Conservation (phyloP, 2,797 vertebrate species). For the Sebastes itinus region DNA sequence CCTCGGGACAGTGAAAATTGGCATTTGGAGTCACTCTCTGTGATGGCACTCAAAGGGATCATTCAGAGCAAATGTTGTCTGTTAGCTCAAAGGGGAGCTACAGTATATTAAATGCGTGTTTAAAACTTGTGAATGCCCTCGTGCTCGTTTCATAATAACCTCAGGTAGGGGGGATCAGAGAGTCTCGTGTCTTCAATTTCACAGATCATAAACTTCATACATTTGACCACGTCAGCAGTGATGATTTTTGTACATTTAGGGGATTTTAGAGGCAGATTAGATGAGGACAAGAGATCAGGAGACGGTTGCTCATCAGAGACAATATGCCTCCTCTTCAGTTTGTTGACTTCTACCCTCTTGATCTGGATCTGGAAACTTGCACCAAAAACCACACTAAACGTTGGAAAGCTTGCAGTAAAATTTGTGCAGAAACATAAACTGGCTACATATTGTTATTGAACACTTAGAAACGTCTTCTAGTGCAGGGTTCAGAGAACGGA, state of each 20-base stretch:
- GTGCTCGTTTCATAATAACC: background rate
- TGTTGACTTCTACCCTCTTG: background rate
- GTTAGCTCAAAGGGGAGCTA: background rate
- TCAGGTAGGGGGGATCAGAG: conserved; percentile 28
- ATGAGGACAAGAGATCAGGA: conserved; percentile 17
- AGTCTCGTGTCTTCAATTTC: conserved; percentile 7
- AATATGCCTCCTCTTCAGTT: background rate
- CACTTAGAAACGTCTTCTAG: background rate
- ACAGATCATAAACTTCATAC: background rate
- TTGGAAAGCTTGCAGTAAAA: background rate
- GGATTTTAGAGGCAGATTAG: background rate
- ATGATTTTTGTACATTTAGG: background rate
- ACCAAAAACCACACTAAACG: background rate
- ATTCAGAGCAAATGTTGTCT: conserved; percentile 11
- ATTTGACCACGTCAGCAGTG: conserved; percentile 29
- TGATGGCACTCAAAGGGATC: conserved; percentile 14
- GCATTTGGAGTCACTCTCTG: conserved; percentile 8
- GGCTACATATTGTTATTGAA: background rate
- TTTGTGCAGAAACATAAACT: background rate
- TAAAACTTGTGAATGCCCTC: background rate
- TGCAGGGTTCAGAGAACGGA: conserved; percentile 3
- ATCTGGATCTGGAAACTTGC: background rate
- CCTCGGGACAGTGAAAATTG: conserved; percentile 2
- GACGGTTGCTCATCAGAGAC: conserved; percentile 6
- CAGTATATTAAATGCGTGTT: conserved; percentile 9